Conservation (phyloP, 2,888 invertebrate genomes). For the Lumbricus terrestris region DNA sequence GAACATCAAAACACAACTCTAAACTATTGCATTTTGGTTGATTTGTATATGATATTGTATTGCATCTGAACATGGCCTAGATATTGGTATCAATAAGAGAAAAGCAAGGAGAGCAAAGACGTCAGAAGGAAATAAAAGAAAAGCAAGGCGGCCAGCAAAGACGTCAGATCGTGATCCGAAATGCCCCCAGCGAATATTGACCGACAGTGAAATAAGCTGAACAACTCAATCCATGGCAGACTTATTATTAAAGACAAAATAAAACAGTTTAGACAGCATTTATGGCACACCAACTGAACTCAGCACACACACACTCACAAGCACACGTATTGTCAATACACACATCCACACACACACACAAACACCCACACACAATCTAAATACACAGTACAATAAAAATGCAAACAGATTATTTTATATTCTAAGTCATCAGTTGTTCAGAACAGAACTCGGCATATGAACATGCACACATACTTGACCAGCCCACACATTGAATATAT, state of each 20-base stretch:
- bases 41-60: neutral
- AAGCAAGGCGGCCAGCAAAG: neutral
- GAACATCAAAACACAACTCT: neutral
- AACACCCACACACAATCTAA: neutral
- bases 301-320: neutral
- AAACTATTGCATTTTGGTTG: neutral
- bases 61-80: neutral
- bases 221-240: neutral
- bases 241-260: neutral
- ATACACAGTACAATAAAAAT: neutral
- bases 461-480: neutral
- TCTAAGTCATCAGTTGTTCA: too few relatives aligned
- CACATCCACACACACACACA: neutral
- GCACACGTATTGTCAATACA: neutral
- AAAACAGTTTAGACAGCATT: neutral
- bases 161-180: neutral
- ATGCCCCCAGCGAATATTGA: neutral
- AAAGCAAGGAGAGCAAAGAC: neutral
- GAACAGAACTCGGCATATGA: too few relatives aligned
- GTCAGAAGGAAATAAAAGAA: neutral
- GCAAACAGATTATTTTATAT: neutral
- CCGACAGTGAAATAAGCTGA: neutral
- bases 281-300: neutral
- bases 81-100: neutral
- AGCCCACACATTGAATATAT: neutral